These are phyloP conservation scores for Colletes collaris DNA, from an alignment of 2,888 invertebrate species.

Conservation along the genomic window DNA sequence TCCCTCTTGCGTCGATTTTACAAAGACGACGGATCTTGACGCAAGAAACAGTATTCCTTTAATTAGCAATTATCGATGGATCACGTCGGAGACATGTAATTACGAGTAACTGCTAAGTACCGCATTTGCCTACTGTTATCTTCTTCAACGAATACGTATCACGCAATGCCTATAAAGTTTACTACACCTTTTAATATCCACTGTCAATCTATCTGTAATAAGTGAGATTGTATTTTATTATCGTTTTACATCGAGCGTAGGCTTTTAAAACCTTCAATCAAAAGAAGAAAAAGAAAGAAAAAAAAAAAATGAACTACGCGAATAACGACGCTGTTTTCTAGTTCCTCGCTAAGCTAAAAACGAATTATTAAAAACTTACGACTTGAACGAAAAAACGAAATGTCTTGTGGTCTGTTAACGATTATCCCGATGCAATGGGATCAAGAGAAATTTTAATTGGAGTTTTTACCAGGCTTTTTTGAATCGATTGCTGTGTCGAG, in stretches of 20 bases:
- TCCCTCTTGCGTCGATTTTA: background rate
- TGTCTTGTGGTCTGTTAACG: conserved; percentile 7
- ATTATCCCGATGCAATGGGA: too few relatives aligned
- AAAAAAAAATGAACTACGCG: conserved; percentile 4
- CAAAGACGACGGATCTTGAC: conserved; percentile 2
- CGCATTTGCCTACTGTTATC: conserved; percentile 52
- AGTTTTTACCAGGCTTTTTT: too few relatives aligned
- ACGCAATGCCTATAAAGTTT: conserved; percentile 52
- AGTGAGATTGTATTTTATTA: conserved; percentile 66
- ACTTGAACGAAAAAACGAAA: conserved; percentile 24
- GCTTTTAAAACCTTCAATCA: conserved; percentile 41
- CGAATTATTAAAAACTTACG: conserved; percentile 47
- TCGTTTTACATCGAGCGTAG: conserved; percentile 65
- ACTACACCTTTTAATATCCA: conserved; percentile 45
- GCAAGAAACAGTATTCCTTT: conserved; percentile 34
- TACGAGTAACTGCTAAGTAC: conserved; percentile 34
- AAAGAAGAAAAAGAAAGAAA: background rate
- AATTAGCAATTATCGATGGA: conserved; percentile 21
- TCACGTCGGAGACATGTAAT: conserved; percentile 19
- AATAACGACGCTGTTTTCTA: conserved; percentile 47
- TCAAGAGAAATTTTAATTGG: too few relatives aligned
- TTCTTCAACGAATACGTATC: conserved; percentile 52
- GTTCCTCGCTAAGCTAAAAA: conserved; percentile 47
- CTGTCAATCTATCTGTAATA: conserved; percentile 40
- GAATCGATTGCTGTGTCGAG: too few relatives aligned